A percentile compares a stretch with the other conserved stretches of the same genome.
Conservation (phyloP, 35 echinoderm and acorn worm genomes). For the Lytechinus variegatus region DNA sequence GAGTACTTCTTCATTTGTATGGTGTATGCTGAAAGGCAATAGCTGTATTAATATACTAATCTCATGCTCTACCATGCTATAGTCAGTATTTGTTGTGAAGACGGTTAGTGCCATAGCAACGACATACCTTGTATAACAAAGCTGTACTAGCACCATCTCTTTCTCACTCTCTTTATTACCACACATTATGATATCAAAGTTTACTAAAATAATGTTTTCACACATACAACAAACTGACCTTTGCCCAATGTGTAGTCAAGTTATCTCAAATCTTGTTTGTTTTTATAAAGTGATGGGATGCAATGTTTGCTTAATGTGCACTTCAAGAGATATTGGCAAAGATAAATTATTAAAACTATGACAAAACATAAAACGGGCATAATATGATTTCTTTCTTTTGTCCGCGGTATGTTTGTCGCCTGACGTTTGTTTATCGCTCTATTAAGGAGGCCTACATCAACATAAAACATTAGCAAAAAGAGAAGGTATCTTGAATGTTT, state of each 20-base stretch:
- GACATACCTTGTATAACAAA: background rate
- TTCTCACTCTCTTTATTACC: background rate
- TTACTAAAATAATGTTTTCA: background rate
- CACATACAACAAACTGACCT: background rate
- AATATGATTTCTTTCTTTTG: background rate
- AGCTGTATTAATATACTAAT: background rate
- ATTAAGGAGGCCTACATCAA: too few species aligned
- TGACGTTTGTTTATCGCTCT: too few species aligned
- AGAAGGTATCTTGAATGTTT: too few species aligned
- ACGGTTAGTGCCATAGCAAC: background rate
- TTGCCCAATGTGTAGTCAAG: background rate
- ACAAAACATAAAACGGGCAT: background rate
- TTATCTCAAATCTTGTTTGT: background rate
- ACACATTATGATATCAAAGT: background rate
- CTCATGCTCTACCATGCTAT: background rate
- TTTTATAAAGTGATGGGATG: background rate
- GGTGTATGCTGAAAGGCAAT: background rate
- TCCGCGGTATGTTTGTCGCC: too few species aligned
- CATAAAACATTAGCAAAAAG: too few species aligned
- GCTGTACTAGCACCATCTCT: background rate
- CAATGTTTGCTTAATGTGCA: background rate
- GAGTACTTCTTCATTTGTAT: background rate
- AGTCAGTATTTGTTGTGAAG: constrained; percentile 16
- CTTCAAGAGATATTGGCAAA: background rate
- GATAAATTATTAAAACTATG: background rate